A percentile compares a stretch with the other conserved stretches of the same genome.
Conservation (phyloP, 2,797 vertebrate species). For the Onychomys arenicola region DNA sequence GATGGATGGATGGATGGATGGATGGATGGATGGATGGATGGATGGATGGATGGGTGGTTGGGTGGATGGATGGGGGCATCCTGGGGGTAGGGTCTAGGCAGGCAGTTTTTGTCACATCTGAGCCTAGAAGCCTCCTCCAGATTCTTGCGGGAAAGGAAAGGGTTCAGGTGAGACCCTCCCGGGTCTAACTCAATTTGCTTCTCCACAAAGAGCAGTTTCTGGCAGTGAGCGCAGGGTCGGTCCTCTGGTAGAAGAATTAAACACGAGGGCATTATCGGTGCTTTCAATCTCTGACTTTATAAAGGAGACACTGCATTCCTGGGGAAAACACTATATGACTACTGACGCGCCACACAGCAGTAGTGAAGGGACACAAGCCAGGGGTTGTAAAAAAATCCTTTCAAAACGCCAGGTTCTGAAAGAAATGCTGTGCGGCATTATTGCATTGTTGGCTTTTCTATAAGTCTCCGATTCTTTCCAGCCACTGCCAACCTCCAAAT, state of each 20-base stretch:
- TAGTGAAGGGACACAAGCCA: slow-evolving; percentile 45
- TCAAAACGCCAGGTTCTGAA: slow-evolving; percentile 55
- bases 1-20: slow-evolving; percentile 51
- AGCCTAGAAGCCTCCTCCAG: slow-evolving; percentile 52
- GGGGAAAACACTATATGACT: slow-evolving; percentile 59
- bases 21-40: background rate
- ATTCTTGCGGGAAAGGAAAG: slow-evolving; percentile 46
- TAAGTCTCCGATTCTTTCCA: slow-evolving; percentile 62
- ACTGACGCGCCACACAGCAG: slow-evolving; percentile 58
- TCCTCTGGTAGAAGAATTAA: slow-evolving; percentile 57
- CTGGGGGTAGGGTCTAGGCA: background rate
- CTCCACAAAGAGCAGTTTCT: slow-evolving; percentile 70
- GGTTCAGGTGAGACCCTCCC: slow-evolving; percentile 75
- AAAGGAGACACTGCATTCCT: slow-evolving; percentile 54
- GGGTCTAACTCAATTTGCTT: slow-evolving; percentile 62
- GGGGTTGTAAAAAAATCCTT: slow-evolving; percentile 55
- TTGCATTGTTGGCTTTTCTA: slow-evolving; percentile 42
- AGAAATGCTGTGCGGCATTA: slow-evolving; percentile 56
- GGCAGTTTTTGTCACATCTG: slow-evolving; percentile 54
- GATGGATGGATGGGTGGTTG: background rate
- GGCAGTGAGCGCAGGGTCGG: slow-evolving; percentile 44
- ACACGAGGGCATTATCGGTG: slow-evolving; percentile 30
- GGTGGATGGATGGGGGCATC: background rate
- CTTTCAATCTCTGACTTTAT: slow-evolving; percentile 68
- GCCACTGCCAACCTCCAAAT: slow-evolving; percentile 11